Evolutionary conservation across 2,888 invertebrate genomes (phyloP).

Genomic region (Agrochola circellaris): DNA sequence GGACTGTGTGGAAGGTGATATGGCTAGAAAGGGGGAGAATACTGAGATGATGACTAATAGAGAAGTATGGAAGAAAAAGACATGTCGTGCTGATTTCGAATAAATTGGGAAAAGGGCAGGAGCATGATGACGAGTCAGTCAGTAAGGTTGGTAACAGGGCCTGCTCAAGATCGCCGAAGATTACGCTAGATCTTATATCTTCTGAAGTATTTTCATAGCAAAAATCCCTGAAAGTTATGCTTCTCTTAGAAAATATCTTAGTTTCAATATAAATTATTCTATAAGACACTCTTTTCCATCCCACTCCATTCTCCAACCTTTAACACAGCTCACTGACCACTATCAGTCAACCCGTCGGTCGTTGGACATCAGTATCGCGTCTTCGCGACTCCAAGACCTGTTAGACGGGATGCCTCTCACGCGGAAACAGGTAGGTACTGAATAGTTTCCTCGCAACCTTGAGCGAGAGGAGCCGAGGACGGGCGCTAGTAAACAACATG

Average conservation of each 20-base stretch:
- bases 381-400: constrained; percentile 44
- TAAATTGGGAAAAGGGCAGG: no score
- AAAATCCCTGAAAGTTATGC: not conserved
- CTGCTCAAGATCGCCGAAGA: not conserved
- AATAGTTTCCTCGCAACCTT: constrained; percentile 59
- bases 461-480: constrained; percentile 51
- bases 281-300: not conserved
- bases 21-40: no score
- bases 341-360: constrained; percentile 38
- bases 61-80: no score
- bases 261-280: not conserved
- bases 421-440: constrained; percentile 69
- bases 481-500: constrained; percentile 33
- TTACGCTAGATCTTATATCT: not conserved
- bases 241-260: not conserved
- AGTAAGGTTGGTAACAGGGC: not conserved
- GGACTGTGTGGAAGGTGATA: no score
- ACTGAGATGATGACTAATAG: no score
- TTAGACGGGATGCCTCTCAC: constrained; percentile 63
- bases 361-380: constrained; percentile 31
- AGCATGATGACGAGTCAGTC: no score
- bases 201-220: not conserved
- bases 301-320: not conserved
- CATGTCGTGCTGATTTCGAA: no score
- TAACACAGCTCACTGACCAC: not conserved